Conservation (phyloP, 2,113 vertebrate species). For the Chroicocephalus ridibundus region DNA sequence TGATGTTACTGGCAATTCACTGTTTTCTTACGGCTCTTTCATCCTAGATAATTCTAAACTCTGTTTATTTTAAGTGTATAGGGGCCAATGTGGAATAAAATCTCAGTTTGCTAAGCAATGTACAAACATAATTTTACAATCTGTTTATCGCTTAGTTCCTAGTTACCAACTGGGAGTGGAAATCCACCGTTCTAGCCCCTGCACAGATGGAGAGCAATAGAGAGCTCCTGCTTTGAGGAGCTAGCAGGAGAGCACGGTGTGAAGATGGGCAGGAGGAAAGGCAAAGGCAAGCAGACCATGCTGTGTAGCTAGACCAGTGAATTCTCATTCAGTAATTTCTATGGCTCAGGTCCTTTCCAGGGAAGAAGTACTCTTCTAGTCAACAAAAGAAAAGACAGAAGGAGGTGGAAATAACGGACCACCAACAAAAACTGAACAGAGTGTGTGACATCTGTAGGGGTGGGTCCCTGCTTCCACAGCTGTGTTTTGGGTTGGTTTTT, state of each 20-base stretch:
- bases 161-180: neutral
- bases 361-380: neutral
- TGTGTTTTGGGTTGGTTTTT: neutral
- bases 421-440: neutral
- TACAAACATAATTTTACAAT: conserved; percentile 11
- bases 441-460: neutral
- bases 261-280: neutral
- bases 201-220: neutral
- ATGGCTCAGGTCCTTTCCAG: neutral
- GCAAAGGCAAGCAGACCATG: neutral
- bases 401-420: neutral
- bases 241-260: rapidly evolving
- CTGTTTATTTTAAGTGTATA: conserved; percentile 18
- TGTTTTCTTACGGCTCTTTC: conserved; percentile 9
- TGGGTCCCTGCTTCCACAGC: neutral
- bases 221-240: neutral
- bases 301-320: neutral
- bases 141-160: neutral
- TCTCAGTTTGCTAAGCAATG: conserved; percentile 2
- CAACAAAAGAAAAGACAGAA: neutral
- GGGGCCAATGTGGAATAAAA: neutral
- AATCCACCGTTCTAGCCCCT: neutral
- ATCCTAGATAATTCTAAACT: neutral
- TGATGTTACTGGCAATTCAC: neutral
- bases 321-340: neutral